Percentiles rank a stretch among this genome's conserved stretches.
phyloP scores from a whole-genome alignment of 2,797 vertebrate species.

The Eospalax fontanierii region DNA sequence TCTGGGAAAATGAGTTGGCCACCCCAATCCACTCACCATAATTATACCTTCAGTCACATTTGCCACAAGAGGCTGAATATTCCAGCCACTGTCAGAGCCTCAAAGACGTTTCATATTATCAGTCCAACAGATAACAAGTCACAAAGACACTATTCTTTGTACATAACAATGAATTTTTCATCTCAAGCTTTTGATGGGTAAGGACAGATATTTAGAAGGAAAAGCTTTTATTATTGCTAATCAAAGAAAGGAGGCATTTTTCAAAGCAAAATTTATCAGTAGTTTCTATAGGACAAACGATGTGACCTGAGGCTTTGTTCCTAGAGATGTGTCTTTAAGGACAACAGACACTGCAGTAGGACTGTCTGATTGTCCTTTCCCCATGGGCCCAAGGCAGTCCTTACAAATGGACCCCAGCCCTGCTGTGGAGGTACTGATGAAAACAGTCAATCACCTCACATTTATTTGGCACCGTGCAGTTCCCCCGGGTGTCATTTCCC shows the following conservation, averaged over 20 bases:
- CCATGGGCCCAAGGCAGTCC: slow-evolving; percentile 24
- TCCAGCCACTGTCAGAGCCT: slow-evolving; percentile 85
- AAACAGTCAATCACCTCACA: slow-evolving; percentile 67
- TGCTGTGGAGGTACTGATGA: neutral
- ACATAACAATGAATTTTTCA: slow-evolving; percentile 84
- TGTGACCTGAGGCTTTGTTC: slow-evolving; percentile 61
- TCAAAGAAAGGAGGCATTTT: slow-evolving; percentile 77
- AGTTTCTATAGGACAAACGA: slow-evolving; percentile 76
- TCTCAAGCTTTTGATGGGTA: slow-evolving; percentile 69
- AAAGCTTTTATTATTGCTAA: slow-evolving; percentile 81
- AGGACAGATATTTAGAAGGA: slow-evolving; percentile 78
- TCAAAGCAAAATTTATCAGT: slow-evolving; percentile 69
- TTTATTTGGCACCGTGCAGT: neutral
- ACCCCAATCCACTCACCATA: slow-evolving; percentile 82
- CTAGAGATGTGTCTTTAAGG: slow-evolving; percentile 68
- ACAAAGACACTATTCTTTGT: slow-evolving; percentile 83
- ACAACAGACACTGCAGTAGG: neutral
- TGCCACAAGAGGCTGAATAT: slow-evolving; percentile 86
- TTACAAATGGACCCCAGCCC: neutral
- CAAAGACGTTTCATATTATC: slow-evolving; percentile 83
- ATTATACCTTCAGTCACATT: slow-evolving; percentile 80
- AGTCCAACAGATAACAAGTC: slow-evolving; percentile 87
- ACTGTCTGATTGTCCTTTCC: neutral
- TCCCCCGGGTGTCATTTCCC: neutral
- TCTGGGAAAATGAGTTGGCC: slow-evolving; percentile 76